Evolutionary conservation across 2,113 vertebrate species (phyloP).

Genomic region (Hemiscyllium ocellatum): DNA sequence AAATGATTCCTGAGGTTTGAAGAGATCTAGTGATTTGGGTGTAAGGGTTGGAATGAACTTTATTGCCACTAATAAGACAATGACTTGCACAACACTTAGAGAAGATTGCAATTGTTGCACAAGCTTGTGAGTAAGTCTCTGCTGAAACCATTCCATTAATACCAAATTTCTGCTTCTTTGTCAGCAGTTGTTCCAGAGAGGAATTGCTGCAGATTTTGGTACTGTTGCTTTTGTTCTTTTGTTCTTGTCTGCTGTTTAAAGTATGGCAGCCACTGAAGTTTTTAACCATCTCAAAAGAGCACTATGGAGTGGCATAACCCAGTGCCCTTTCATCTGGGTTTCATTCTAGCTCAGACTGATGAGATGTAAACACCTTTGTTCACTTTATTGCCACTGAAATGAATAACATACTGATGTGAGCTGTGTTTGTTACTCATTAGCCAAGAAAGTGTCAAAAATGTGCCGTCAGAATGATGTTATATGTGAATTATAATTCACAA

Average conservation of each 20-base stretch:
- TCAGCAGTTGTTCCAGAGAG: background rate
- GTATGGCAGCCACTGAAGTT: background rate
- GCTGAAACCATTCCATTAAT: background rate
- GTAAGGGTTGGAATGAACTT: background rate
- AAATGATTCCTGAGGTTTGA: background rate
- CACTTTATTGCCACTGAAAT: background rate
- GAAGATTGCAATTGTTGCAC: background rate
- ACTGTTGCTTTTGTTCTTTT: background rate
- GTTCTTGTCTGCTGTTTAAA: background rate
- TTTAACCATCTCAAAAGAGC: background rate
- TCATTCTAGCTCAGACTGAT: background rate
- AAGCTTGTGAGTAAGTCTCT: background rate
- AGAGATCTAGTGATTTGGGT: background rate
- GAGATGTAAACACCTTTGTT: background rate
- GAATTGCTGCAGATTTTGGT: background rate
- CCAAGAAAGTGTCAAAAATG: background rate
- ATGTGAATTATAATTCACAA: background rate
- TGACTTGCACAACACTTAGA: background rate
- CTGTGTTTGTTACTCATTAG: background rate
- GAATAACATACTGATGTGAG: background rate
- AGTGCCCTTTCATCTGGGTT: background rate
- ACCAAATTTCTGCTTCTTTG: background rate
- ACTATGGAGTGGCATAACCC: background rate
- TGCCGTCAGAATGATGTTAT: background rate
- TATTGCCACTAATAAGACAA: background rate